Evolutionary conservation across 30 jellyfish, hydroid and myxozoan genomes (phyloP), one percentile per base, ranked within the genome.

Genomic region (Morbakka virulenta): DNA sequence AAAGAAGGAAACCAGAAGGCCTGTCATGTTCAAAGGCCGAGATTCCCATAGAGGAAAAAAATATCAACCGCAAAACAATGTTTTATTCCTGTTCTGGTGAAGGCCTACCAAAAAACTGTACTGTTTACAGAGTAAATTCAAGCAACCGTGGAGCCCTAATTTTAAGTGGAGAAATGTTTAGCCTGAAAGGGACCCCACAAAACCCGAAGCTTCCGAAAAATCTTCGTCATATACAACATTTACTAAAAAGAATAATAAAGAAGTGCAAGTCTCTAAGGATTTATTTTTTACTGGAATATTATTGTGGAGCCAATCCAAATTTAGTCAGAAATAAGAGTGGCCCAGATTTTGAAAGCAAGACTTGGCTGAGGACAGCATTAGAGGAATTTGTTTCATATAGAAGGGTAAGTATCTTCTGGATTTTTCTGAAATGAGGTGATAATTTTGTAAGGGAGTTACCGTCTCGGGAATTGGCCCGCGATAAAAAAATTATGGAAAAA

Each of bases 181-280:
- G n/a, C n/a, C 35, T 23, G 36, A 32, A 14, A 62, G 52, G 35
- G 11, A 9, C 28, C 17, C 17, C 1, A 32, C 64, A 35, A 24
- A 25, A 1, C 9, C 24, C 4, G 25, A 77, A 86, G 25, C 51
- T 89, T 21, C 94, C 95, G 12, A 71, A 62, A 48, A 67, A 83
- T 64, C 66, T 89, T 0, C 47, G 2, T 20, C 29, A 82, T 17
- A 35, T 41, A 48, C 4, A 73, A 22, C 23, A 17, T 28, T 50
- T 67, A 66, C 52, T 89, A 47, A 51, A 48, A 33, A 27, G 31
- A 14, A 3, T 71, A 17, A 69, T 89, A 22, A 3, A 20, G 22
- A 82, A 71, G 17, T 89, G 67, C 64, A 72, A 82, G 87, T 52
- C 53, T 13, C 32, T 77, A 50, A 83, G 72, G 12, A 34, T 89